Evolutionary conservation across 2,113 vertebrate genomes (phyloP), one percentile per base, ranked within the genome.

Genomic region (Calidris pygmaea): DNA sequence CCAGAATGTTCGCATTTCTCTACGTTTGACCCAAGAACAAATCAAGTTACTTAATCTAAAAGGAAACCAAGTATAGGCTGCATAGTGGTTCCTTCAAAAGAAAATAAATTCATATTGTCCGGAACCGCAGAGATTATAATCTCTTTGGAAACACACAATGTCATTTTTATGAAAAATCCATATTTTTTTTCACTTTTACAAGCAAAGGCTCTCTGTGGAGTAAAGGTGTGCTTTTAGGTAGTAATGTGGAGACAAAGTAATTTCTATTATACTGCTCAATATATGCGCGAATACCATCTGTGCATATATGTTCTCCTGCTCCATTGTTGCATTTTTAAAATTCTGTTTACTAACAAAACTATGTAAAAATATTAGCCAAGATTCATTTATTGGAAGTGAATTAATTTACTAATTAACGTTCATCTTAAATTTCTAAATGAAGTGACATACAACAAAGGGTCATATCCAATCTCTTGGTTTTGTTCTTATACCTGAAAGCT

Each of bases 361-460:
- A 8, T 29, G 10, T 67, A 5, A 32, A 72, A 85, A 29, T 32
- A 68, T 15, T 48, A 45, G 15, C 41, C 37, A 55, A 74, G 39
- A 59, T 48, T 0, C 66, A 35, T 71, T 52, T 80, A 16, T 53
- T 71, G 15, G 35, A 71, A 59, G 7, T 34, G 1, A 90, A 75
- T 70, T 52, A 7, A 47, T 56, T 95, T 76, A 34, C 17, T 60
- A 37, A 68, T 39, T 65, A 78, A 58, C 27, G 19, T 76, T 85
- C 21, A 17, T 63, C 12, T 83, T 78, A 53, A 17, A 1, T 37
- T 91, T 90, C 56, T 85, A 1, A 81, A 48, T 20, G 21, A 72
- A 82, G 18, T 93, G 77, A 48, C 79, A 10, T 82, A 58, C 45
- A 79, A 50, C 93, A 95, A 96, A 97, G 94, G 96, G 96, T 94